Conservation (phyloP, 2,888 invertebrate species). For the Dynastes maya region DNA sequence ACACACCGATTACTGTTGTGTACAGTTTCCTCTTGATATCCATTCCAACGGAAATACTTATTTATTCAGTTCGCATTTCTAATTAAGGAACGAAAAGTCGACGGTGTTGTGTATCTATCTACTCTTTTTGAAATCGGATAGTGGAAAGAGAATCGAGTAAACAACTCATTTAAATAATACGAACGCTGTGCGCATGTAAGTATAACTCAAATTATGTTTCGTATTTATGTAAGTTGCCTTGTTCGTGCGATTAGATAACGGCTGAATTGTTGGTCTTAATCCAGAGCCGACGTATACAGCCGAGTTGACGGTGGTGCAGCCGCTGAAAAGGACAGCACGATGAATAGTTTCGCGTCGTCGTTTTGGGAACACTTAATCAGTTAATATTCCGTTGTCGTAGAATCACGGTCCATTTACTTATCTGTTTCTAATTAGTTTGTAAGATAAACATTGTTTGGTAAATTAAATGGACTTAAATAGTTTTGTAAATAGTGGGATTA, state of each 20-base stretch:
- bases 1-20: not conserved
- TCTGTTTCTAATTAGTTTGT: not conserved
- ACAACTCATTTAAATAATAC: slow-evolving; percentile 40
- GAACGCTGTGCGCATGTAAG: slow-evolving; percentile 17
- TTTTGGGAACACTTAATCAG: not conserved
- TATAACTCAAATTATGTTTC: slow-evolving; percentile 37
- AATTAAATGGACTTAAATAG: not conserved
- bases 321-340: not conserved
- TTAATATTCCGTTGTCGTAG: not conserved
- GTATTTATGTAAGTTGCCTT: slow-evolving; percentile 17
- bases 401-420: slow-evolving; percentile 26
- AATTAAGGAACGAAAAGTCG: slow-evolving; percentile 42
- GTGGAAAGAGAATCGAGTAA: slow-evolving; percentile 33
- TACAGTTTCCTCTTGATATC: slow-evolving; percentile 28
- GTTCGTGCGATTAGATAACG: slow-evolving; percentile 28
- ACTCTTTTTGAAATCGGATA: slow-evolving; percentile 42
- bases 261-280: slow-evolving; percentile 30
- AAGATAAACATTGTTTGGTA: not conserved
- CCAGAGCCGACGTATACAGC: not conserved
- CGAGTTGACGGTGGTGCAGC: not conserved
- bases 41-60: slow-evolving; percentile 39
- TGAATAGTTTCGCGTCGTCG: slow-evolving; percentile 7
- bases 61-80: slow-evolving; percentile 42
- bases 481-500: not conserved
- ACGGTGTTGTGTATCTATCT: slow-evolving; percentile 18